Evolutionary conservation across 2,888 invertebrate species (phyloP).

Genomic region (Aleiodes leptofemur): DNA sequence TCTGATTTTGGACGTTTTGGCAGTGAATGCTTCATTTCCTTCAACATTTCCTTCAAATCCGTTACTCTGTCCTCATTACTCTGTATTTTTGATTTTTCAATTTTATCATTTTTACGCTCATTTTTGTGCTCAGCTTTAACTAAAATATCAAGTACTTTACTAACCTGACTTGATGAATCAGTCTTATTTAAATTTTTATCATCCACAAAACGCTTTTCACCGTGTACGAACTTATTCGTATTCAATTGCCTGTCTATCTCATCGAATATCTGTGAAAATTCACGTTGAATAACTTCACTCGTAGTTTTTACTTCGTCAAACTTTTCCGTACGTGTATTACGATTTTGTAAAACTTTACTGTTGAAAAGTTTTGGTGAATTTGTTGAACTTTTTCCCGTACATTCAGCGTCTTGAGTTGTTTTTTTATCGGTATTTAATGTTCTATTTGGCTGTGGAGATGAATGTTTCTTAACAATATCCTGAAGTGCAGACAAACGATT

Average conservation of each 20-base stretch:
- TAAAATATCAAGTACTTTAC: slow-evolving; percentile 65
- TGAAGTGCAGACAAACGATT: slow-evolving; percentile 38
- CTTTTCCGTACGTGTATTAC: slow-evolving; percentile 18
- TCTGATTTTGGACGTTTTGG: slow-evolving; percentile 79
- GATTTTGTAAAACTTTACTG: slow-evolving; percentile 29
- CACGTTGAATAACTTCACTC: slow-evolving; percentile 52
- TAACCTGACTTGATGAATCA: slow-evolving; percentile 62
- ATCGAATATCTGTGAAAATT: slow-evolving; percentile 68
- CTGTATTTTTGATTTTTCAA: slow-evolving; percentile 36
- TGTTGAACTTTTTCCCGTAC: slow-evolving; percentile 37
- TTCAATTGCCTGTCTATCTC: slow-evolving; percentile 66
- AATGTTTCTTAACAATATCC: slow-evolving; percentile 34
- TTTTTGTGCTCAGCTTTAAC: slow-evolving; percentile 62
- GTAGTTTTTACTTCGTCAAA: slow-evolving; percentile 34
- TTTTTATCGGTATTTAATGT: slow-evolving; percentile 37
- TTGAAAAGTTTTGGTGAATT: slow-evolving; percentile 50
- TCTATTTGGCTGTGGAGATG: slow-evolving; percentile 17
- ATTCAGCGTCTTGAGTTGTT: slow-evolving; percentile 29
- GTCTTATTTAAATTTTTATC: slow-evolving; percentile 49
- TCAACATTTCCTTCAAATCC: slow-evolving; percentile 82
- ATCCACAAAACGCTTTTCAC: slow-evolving; percentile 42
- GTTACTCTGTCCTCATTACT: slow-evolving; percentile 57
- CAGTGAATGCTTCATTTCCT: slow-evolving; percentile 86
- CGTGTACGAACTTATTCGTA: slow-evolving; percentile 54
- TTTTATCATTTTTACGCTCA: slow-evolving; percentile 44